These are phyloP conservation scores for Anoplopoma fimbria DNA, from an alignment of 2,113 vertebrate genomes.

Conservation along the genomic window DNA sequence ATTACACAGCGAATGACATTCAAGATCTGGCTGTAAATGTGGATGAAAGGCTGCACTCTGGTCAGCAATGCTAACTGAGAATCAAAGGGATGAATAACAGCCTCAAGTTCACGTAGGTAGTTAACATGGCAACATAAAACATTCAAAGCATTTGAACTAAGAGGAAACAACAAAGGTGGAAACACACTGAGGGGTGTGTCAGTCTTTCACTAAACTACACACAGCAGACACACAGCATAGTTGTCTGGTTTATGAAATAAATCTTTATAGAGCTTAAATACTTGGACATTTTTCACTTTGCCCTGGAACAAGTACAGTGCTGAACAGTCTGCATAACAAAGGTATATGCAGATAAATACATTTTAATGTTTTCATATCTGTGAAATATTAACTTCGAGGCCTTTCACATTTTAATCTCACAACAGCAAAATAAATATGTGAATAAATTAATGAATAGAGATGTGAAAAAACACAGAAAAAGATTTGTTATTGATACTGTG, in stretches of 20 bases:
- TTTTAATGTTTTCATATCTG: neutral
- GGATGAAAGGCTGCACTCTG: too few species aligned
- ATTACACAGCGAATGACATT: too few species aligned
- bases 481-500: neutral
- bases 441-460: too few species aligned
- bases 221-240: slow-evolving; percentile 7
- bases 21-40: too few species aligned
- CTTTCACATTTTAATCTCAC: neutral
- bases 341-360: too few species aligned
- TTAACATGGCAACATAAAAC: neutral
- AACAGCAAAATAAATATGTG: neutral
- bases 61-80: neutral
- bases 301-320: too few species aligned
- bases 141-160: neutral
- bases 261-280: neutral
- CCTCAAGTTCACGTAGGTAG: neutral
- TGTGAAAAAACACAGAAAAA: neutral
- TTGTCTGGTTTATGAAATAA: neutral
- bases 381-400: neutral
- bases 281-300: neutral
- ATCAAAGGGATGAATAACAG: neutral
- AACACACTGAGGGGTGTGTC: slow-evolving; percentile 34
- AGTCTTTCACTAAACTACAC: neutral
- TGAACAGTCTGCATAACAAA: neutral
- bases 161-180: slow-evolving; percentile 5